phyloP scores from a whole-genome alignment of 2,888 invertebrate species.

The Eubasilissa splendida region DNA sequence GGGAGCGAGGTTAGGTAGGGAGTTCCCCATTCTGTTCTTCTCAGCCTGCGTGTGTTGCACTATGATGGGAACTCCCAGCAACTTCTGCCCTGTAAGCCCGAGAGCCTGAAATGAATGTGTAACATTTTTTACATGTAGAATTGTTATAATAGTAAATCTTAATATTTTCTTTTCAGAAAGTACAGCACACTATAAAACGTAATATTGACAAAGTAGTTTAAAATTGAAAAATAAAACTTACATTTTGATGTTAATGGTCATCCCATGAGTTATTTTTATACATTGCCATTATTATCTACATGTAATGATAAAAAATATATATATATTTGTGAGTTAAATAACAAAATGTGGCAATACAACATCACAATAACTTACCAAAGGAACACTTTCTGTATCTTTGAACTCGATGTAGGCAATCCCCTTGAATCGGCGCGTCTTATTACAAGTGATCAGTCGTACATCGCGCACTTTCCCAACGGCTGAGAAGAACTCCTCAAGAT shows the following conservation, averaged over 20 bases:
- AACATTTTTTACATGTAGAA: neutral
- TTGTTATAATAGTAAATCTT: too few relatives aligned
- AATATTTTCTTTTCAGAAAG: too few relatives aligned
- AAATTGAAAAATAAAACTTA: too few relatives aligned
- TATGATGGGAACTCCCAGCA: constrained; percentile 96
- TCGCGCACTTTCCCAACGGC: constrained; percentile 98
- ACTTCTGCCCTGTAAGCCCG: constrained; percentile 94
- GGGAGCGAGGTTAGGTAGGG: constrained; percentile 87
- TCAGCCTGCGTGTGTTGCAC: constrained; percentile 98
- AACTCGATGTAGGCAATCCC: constrained; percentile 99
- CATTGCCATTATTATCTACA: too few relatives aligned
- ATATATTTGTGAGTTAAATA: too few relatives aligned
- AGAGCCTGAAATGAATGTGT: constrained; percentile 78
- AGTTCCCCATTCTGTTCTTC: constrained; percentile 92
- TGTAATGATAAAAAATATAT: too few relatives aligned
- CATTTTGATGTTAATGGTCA: too few relatives aligned
- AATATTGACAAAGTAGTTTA: too few relatives aligned
- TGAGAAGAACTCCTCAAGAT: constrained; percentile 98
- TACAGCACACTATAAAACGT: too few relatives aligned
- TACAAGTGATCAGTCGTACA: constrained; percentile 98
- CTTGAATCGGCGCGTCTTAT: constrained; percentile 98
- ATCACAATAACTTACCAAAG: constrained; percentile 78
- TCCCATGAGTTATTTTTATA: too few relatives aligned
- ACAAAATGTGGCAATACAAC: too few relatives aligned
- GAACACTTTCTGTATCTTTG: constrained; percentile 97